Base-by-base conservation (phyloP, 2,113 vertebrate genomes). In the Oxyura jamaicensis region DNA sequence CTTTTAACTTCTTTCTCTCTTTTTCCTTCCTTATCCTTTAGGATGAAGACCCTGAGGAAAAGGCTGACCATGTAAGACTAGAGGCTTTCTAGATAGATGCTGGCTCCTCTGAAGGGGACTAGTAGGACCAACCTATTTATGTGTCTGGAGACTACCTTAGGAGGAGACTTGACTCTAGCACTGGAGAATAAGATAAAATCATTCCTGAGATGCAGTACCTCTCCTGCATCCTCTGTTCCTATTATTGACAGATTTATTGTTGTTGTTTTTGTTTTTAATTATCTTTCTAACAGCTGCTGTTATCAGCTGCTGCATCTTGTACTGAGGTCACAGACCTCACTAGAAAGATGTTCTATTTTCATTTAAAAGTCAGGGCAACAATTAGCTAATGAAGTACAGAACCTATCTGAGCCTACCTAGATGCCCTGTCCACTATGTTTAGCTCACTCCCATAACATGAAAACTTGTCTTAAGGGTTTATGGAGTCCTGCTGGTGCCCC, bases 31-130 rank as follows among this genome's bases (percentile, higher is more conserved):
- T 95, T 58, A 86, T 72, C 78, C 62, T 93, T 97, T 90, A 93
- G 95, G 96, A 92, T 95, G 95, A 97, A 94, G 93, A 94, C 74
- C 65, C 62, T 75, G 80, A 83, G 62, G 89, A 93, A 97, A 77
- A 95, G 11, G 10, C 95, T 92, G 91, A 79, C 33, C 65, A 66
- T 73, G 88, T 96, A 94, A 94, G 93, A 83, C 60, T 97, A 94
- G 92, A 90, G 42, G 35, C 82, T 93, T 91, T 75, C 66, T 97
- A 82, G 91, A 60, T 86, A 77, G 71, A 75, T 83, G 35, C 75
- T 92, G 81, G 35, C 90, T 94, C 3, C 82, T 96, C 69, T 91
- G 83, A 95, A 92, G 42, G 96, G 66, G 42, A 83, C 83, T 75
- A 77, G 89, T 55, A 96, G 69, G 88, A 82, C 93, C 93, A 75